Evolutionary conservation across 2,888 invertebrate genomes (phyloP).

Genomic region (Serrognathus titanus): DNA sequence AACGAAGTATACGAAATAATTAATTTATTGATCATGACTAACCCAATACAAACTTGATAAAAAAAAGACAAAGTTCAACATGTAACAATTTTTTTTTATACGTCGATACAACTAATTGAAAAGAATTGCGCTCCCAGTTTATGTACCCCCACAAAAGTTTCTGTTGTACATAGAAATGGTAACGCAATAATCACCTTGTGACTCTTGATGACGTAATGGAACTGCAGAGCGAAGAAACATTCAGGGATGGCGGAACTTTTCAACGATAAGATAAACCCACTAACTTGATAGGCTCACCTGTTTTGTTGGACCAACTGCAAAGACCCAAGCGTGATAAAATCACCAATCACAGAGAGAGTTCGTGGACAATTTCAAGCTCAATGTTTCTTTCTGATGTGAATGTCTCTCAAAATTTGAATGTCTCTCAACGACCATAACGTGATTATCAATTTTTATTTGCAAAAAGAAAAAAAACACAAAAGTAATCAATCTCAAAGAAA

Average conservation of each 20-base stretch:
- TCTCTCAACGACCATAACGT: no score
- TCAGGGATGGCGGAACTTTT: neutral
- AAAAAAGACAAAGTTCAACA: no score
- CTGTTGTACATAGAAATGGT: conserved; percentile 14
- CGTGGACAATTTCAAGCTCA: conserved; percentile 1
- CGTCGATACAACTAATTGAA: no score
- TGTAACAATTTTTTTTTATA: no score
- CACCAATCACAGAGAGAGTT: conserved; percentile 10
- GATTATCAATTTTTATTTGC: no score
- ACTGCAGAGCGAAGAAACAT: conserved; percentile 1
- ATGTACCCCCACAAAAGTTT: no score
- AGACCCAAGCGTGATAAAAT: conserved; percentile 34
- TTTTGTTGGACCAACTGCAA: conserved; percentile 36
- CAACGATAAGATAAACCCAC: conserved; percentile 5
- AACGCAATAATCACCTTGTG: conserved; percentile 25
- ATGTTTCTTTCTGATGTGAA: neutral
- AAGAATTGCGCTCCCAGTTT: no score
- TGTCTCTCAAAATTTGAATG: neutral
- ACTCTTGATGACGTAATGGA: conserved; percentile 16
- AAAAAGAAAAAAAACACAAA: neutral
- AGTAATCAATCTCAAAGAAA: no score
- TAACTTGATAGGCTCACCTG: conserved; percentile 38
- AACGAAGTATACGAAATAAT: no score
- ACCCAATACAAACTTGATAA: no score
- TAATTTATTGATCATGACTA: no score